Percentiles rank a stretch among this genome's conserved stretches.
phyloP scores from a whole-genome alignment of 2,888 invertebrate species.

The Zhengitettix transpicula region DNA sequence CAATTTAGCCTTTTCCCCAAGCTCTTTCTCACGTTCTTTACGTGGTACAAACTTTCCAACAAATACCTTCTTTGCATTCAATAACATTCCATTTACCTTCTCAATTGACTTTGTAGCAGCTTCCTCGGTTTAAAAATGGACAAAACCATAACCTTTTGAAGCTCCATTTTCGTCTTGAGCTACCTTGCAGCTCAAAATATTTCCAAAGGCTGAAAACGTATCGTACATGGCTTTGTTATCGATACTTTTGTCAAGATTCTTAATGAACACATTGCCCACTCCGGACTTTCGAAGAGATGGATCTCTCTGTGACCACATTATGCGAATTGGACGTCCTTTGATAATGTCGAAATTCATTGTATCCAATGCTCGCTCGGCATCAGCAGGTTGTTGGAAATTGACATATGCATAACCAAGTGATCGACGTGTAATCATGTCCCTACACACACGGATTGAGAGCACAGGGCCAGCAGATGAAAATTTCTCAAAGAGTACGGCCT shows the following conservation, averaged over 20 bases:
- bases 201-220: constrained; percentile 97
- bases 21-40: constrained; percentile 92
- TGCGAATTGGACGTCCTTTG: constrained; percentile 93
- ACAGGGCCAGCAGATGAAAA: constrained; percentile 98
- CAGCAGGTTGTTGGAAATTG: constrained; percentile 98
- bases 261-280: constrained; percentile 98
- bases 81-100: constrained; percentile 96
- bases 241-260: constrained; percentile 94
- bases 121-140: constrained; percentile 97
- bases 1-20: constrained; percentile 89
- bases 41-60: constrained; percentile 97
- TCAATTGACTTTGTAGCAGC: constrained; percentile 95
- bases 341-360: constrained; percentile 99
- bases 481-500: constrained; percentile 98
- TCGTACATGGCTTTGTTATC: constrained; percentile 99
- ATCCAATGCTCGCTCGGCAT: constrained; percentile 97
- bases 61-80: constrained; percentile 93
- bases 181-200: constrained; percentile 94
- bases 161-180: constrained; percentile 89
- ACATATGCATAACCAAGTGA: constrained; percentile 99
- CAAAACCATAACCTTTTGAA: constrained; percentile 96
- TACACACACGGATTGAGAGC: constrained; percentile 94
- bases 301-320: constrained; percentile 99
- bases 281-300: constrained; percentile 96
- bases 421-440: constrained; percentile 92